Percentiles rank a stretch among this genome's conserved stretches.
These are phyloP conservation scores for Drosophila subquinaria DNA, from an alignment of 2,888 invertebrate species.

Conservation along the genomic window DNA sequence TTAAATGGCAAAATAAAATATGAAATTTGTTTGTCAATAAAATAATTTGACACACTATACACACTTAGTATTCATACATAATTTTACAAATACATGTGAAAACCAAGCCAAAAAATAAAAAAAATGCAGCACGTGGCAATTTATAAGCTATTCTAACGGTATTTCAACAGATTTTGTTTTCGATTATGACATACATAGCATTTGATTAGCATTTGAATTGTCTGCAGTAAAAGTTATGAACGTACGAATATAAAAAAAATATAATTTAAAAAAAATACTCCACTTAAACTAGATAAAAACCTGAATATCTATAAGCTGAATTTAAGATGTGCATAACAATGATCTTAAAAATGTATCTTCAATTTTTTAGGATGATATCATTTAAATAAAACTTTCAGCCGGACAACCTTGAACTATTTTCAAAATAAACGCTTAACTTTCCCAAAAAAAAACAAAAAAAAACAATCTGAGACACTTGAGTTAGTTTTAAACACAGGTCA, in stretches of 20 bases:
- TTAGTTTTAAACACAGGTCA: not conserved
- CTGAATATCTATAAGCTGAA: not conserved
- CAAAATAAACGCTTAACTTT: not conserved
- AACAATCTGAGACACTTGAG: not conserved
- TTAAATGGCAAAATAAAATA: no score
- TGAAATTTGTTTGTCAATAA: not conserved
- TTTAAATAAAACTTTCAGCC: not conserved
- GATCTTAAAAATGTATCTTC: not conserved
- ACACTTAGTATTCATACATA: not conserved
- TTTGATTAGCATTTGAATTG: constrained; percentile 2
- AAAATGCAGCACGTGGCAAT: constrained; percentile 17
- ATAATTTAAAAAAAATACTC: not conserved
- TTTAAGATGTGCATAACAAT: not conserved
- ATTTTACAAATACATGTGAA: constrained; percentile 10
- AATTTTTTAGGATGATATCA: not conserved
- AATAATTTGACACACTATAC: not conserved
- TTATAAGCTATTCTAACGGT: constrained; percentile 38
- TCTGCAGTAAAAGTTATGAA: not conserved
- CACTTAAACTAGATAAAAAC: constrained; percentile 1
- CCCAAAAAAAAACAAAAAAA: no score
- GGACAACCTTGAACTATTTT: not conserved
- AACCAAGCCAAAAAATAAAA: constrained; percentile 2
- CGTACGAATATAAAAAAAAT: no score
- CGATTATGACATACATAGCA: not conserved
- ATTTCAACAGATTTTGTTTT: constrained; percentile 9